Conservation (phyloP, 2,797 vertebrate species). For the Saxicola maurus region DNA sequence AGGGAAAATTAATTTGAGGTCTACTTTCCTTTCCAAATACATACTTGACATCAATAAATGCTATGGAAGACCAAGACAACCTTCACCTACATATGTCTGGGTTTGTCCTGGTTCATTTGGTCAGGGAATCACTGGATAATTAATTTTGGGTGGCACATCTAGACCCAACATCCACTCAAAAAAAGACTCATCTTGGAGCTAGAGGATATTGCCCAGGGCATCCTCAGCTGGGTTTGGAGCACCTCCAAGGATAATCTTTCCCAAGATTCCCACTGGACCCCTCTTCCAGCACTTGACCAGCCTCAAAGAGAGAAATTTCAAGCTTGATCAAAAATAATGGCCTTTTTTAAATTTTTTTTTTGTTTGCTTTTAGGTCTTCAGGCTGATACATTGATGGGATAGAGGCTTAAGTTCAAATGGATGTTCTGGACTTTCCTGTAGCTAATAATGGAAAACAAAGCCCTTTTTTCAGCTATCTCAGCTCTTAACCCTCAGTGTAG, state of each 20-base stretch:
- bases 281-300: not conserved
- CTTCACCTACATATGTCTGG: rapidly evolving
- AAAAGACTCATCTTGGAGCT: not conserved
- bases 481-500: not conserved
- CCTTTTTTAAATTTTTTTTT: rapidly evolving
- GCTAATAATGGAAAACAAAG: not conserved
- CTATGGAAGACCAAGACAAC: not conserved
- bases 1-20: not conserved
- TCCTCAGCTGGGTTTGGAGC: not conserved
- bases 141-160: not conserved
- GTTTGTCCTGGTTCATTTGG: not conserved
- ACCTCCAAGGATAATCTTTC: not conserved
- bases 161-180: not conserved
- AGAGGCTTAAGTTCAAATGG: not conserved
- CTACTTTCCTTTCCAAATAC: not conserved
- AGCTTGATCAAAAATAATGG: not conserved
- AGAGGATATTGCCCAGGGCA: not conserved
- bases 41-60: not conserved
- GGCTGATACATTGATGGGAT: not conserved
- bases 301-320: not conserved
- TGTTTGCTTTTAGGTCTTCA: not conserved
- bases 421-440: not conserved
- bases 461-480: not conserved
- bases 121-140: not conserved
- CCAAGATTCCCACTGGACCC: not conserved